A percentile compares a stretch with the other conserved stretches of the same genome.
Evolutionary conservation across 1,140 invertebrate genomes (phyloP).

Genomic region (Acyrthosiphon pisum): DNA sequence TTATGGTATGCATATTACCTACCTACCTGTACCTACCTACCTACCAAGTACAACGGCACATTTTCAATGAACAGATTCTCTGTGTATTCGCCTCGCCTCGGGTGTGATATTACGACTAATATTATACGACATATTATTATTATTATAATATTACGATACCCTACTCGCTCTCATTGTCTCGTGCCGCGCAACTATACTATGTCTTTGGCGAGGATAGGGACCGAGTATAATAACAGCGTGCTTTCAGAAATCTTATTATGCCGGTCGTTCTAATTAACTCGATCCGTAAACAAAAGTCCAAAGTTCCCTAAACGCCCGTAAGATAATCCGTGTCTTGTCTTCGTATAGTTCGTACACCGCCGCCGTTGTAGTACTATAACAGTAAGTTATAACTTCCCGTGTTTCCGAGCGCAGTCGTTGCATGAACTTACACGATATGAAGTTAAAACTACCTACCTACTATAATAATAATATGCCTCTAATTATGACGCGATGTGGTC

Average conservation of each 20-base stretch:
- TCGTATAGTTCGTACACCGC: neutral
- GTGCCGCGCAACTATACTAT: neutral
- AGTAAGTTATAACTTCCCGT: neutral
- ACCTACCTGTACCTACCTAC: too few relatives aligned
- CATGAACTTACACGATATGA: neutral
- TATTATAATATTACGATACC: neutral
- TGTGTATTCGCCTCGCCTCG: neutral
- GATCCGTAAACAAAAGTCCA: conserved; percentile 36
- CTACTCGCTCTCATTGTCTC: neutral
- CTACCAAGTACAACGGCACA: neutral
- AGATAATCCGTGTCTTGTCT: neutral
- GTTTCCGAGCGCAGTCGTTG: conserved; percentile 1
- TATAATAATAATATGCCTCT: neutral
- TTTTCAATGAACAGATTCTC: neutral
- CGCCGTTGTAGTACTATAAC: neutral
- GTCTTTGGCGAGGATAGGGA: neutral
- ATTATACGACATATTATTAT: conserved; percentile 8
- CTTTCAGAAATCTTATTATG: conserved; percentile 10
- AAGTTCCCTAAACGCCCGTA: conserved; percentile 19
- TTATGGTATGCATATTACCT: neutral
- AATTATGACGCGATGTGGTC: neutral
- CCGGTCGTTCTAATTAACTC: conserved; percentile 16
- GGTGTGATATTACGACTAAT: conserved; percentile 6
- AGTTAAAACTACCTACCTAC: neutral
- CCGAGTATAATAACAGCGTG: neutral